Evolutionary conservation across 1,140 invertebrate species (phyloP), one percentile per base, ranked within the genome.

Genomic region (Babylonia areolata): DNA sequence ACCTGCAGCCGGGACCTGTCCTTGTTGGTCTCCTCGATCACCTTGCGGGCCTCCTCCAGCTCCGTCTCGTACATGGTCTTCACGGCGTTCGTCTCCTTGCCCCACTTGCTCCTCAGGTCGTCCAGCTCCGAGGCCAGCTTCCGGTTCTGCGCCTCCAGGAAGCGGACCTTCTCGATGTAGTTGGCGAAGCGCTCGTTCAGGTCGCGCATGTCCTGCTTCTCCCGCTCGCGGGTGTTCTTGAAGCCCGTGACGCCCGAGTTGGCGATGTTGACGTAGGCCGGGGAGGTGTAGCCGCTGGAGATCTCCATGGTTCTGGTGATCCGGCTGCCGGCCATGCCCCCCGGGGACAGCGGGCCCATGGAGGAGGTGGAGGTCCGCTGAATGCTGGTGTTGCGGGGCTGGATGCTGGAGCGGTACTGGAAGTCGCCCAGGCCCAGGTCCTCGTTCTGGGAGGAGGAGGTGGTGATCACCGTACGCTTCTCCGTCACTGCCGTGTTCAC

Each of bases 51-150:
- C 75, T 94, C 92, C 3, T 90, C 85, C 85, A 95, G 86, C 85
- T 95, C 95, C 15, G 91, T 92, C 80, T 95, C 95, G 90, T 95
- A 95, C 94, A 95, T 95, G 42, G 93, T 93, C 88, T 95, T 95
- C 73, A 95, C 93, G 54, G 90, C 93, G 64, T 86, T 90, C 9
- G 95, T 94, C 90, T 95, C 95, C 86, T 94, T 94, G 33, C 95
- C 95, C 93, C 94, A 95, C 89, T 94, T 93, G 39, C 92, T 91
- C 42, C 93, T 92, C 84, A 95, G 89, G 51, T 92, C 90, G 37
- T 95, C 93, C 84, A 95, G 91, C 88, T 95, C 95, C 40, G 92
- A 90, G 23, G 91, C 93, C 35, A 95, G 87, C 84, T 95, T 95
- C 84, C 93, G 93, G 88, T 95, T 95, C 88, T 95, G 95, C 20